Percentiles rank a stretch among this genome's conserved stretches.
Evolutionary conservation across 2,113 vertebrate species (phyloP).

Genomic region (Chaetodon auriga): DNA sequence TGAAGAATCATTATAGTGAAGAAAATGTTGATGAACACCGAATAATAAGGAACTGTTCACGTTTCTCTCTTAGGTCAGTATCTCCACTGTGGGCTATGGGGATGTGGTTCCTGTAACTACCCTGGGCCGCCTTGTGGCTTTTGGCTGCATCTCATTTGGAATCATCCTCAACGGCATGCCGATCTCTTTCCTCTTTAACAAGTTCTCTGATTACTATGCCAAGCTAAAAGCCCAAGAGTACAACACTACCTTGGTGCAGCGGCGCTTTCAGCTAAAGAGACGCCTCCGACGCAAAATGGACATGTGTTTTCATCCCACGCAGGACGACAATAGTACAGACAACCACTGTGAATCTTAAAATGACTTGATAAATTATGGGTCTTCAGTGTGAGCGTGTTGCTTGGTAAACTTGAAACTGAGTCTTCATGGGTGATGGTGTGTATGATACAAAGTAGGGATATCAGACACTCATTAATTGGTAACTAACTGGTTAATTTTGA

Average conservation of each 20-base stretch:
- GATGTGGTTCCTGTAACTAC: conserved; percentile 87
- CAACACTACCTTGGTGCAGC: conserved; percentile 69
- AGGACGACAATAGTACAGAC: conserved; percentile 6
- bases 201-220: conserved; percentile 84
- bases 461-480: too few relatives aligned
- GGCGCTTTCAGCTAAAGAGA: conserved; percentile 76
- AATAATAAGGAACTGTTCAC: background rate
- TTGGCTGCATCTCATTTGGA: conserved; percentile 90
- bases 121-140: conserved; percentile 86
- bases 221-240: conserved; percentile 87
- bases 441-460: background rate
- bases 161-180: conserved; percentile 93
- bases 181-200: conserved; percentile 83
- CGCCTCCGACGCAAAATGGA: conserved; percentile 73
- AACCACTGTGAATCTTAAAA: background rate
- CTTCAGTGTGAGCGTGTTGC: background rate
- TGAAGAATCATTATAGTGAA: background rate
- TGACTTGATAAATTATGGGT: too few relatives aligned
- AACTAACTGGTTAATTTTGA: too few relatives aligned
- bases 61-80: conserved; percentile 85
- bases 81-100: conserved; percentile 90
- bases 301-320: conserved; percentile 49
- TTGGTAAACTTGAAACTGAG: background rate
- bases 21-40: background rate
- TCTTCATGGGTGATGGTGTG: background rate